A percentile compares a stretch with the other conserved stretches of the same genome.
These are phyloP conservation scores for Drosophila busckii DNA, from an alignment of 1,140 invertebrate species.

Conservation along the genomic window DNA sequence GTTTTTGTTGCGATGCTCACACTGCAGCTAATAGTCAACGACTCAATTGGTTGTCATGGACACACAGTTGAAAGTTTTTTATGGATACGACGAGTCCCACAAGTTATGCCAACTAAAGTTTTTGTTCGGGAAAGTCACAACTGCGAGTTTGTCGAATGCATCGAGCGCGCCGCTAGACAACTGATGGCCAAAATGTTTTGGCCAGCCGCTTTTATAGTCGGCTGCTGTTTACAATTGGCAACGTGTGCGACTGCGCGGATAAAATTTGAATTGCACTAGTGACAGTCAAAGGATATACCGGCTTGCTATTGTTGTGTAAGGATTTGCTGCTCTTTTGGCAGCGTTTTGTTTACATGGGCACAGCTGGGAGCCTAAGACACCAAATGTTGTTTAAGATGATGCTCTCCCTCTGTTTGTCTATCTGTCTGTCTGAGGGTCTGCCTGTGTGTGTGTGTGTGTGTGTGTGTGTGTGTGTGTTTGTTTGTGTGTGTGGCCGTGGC, in stretches of 20 bases:
- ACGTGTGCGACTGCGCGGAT: conserved; percentile 55
- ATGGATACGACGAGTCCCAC: no score
- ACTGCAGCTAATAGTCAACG: background rate
- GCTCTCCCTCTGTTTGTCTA: conserved; percentile 28
- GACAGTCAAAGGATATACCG: conserved; percentile 2
- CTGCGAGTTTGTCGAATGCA: conserved; percentile 1
- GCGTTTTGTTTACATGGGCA: conserved; percentile 63
- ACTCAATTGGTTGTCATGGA: conserved; percentile 4
- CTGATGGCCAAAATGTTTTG: conserved; percentile 19
- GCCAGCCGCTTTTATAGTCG: conserved; percentile 48
- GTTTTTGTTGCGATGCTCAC: background rate
- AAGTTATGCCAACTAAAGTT: conserved; percentile 14
- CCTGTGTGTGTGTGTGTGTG: conserved; percentile 4
- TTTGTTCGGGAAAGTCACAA: background rate
- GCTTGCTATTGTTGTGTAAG: conserved; percentile 44
- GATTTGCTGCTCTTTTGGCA: conserved; percentile 19
- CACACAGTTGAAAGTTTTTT: background rate
- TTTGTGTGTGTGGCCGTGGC: no score
- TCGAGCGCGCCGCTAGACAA: conserved; percentile 35
- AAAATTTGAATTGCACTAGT: conserved; percentile 6
- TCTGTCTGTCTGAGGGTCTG: conserved; percentile 35
- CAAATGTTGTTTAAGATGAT: conserved; percentile 37
- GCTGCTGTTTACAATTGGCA: background rate
- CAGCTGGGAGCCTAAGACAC: conserved; percentile 45
- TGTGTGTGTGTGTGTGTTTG: conserved; percentile 19